phyloP scores from a whole-genome alignment of 2,113 vertebrate species.

The Stigmatopora argus region DNA sequence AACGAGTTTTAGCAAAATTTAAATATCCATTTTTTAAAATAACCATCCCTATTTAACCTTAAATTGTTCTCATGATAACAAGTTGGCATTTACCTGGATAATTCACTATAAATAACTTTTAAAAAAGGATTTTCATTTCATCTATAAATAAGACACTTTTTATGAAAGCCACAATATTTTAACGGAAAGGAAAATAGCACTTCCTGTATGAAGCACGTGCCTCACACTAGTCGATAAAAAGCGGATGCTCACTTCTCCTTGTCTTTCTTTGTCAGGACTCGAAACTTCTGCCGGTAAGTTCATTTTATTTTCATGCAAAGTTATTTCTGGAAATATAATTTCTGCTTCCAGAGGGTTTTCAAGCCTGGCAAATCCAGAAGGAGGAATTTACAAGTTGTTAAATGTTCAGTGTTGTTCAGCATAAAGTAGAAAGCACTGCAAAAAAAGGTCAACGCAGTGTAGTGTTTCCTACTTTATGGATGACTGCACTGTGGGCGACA shows the following conservation, averaged over 20 bases:
- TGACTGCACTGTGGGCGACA: conserved; percentile 98
- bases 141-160: no score
- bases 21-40: no score
- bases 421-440: conserved; percentile 99
- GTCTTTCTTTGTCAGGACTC: conserved; percentile 56
- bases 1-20: no score
- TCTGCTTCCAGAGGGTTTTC: no score
- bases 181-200: not conserved
- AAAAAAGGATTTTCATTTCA: no score
- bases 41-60: no score
- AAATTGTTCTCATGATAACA: no score
- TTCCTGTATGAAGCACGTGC: conserved; percentile 73
- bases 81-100: no score
- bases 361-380: no score
- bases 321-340: no score
- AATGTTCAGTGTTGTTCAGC: conserved; percentile 97
- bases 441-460: conserved; percentile 93
- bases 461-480: conserved; percentile 99
- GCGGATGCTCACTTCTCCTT: conserved; percentile 60
- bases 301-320: not conserved
- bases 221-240: conserved; percentile 63
- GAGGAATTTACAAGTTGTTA: conserved; percentile 47
- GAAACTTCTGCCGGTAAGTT: conserved; percentile 50
- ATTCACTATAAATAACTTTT: no score
- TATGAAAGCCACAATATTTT: no score